These are phyloP conservation scores for Pipistrellus nathusii DNA, from an alignment of 2,797 vertebrate genomes.

Conservation along the genomic window DNA sequence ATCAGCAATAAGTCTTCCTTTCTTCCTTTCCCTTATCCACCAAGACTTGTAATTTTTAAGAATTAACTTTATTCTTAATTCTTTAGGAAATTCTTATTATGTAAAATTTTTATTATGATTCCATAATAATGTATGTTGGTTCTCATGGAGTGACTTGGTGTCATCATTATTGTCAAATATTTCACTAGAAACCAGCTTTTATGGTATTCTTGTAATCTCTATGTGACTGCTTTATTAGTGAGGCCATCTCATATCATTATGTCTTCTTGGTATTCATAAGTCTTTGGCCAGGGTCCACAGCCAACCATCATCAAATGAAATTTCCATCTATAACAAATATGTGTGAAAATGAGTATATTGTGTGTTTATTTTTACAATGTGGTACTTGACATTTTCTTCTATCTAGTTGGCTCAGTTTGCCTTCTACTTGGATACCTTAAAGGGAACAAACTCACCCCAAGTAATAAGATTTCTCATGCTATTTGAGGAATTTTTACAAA, in stretches of 20 bases:
- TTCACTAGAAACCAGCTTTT: not conserved
- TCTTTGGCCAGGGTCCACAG: slow-evolving; percentile 64
- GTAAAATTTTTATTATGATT: slow-evolving; percentile 18
- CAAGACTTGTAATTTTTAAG: not conserved
- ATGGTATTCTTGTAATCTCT: not conserved
- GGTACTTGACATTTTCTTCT: slow-evolving; percentile 66
- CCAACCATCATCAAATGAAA: slow-evolving; percentile 59
- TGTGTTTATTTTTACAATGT: slow-evolving; percentile 61
- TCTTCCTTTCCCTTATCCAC: not conserved
- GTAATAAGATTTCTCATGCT: not conserved
- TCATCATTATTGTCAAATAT: slow-evolving; percentile 42
- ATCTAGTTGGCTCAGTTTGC: slow-evolving; percentile 12
- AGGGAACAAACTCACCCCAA: not conserved
- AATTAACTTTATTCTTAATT: not conserved
- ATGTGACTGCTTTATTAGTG: not conserved
- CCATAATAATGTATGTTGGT: not conserved
- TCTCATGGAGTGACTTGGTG: not conserved
- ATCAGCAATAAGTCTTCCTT: not conserved
- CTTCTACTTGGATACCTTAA: not conserved
- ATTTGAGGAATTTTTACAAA: slow-evolving; percentile 23
- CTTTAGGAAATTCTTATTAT: not conserved
- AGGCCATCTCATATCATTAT: slow-evolving; percentile 10
- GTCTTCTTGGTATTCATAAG: slow-evolving; percentile 60
- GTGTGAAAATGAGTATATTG: slow-evolving; percentile 64
- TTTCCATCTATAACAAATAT: slow-evolving; percentile 70